phyloP scores from a whole-genome alignment of 2,113 vertebrate genomes.

The Columbina picui region DNA sequence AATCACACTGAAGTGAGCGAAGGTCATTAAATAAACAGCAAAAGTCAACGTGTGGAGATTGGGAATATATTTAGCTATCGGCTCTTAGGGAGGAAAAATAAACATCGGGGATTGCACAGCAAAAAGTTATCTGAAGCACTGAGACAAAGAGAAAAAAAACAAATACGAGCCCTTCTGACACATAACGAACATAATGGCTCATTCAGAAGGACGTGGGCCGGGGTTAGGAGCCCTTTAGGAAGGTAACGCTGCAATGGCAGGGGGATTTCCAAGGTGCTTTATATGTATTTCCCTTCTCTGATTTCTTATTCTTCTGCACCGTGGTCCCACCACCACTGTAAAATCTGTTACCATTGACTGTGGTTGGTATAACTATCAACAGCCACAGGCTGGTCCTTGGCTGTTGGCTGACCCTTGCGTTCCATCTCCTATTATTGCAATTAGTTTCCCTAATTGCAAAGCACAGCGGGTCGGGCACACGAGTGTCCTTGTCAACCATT shows the following conservation, averaged over 20 bases:
- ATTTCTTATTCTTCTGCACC: background rate
- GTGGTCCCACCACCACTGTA: background rate
- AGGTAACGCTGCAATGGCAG: background rate
- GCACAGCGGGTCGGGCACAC: fast-evolving
- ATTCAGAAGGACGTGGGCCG: background rate
- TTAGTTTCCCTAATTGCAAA: background rate
- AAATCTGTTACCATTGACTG: background rate
- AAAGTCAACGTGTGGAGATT: background rate
- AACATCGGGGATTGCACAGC: background rate
- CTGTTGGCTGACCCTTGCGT: background rate
- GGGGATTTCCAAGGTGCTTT: background rate
- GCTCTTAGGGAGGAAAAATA: background rate
- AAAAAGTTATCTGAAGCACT: background rate
- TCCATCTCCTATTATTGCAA: background rate
- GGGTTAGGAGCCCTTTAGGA: background rate
- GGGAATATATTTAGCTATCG: background rate
- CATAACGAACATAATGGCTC: background rate
- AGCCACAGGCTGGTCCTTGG: background rate
- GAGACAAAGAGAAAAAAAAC: background rate
- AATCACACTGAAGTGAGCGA: background rate
- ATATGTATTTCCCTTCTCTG: background rate
- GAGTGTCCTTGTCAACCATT: background rate
- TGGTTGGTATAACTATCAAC: background rate
- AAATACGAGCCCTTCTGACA: background rate
- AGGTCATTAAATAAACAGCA: constrained; percentile 2